Conservation (phyloP, 2,113 vertebrate genomes). For the Myocastor coypus region DNA sequence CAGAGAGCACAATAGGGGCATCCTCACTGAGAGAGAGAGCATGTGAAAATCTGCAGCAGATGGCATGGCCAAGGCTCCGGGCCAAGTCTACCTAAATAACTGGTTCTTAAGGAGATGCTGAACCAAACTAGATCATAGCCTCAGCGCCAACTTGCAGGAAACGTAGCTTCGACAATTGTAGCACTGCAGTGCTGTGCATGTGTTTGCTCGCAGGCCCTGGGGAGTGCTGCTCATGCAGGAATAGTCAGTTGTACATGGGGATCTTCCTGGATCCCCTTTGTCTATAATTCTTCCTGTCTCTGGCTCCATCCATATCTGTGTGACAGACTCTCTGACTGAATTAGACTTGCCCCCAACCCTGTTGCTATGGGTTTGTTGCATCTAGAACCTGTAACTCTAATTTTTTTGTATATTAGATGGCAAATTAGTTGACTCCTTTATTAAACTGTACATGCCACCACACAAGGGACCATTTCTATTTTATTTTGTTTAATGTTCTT, state of each 20-base stretch:
- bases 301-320: background rate
- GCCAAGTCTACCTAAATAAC: background rate
- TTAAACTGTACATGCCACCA: background rate
- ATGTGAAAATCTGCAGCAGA: background rate
- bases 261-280: background rate
- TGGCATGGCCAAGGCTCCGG: background rate
- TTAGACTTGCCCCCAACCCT: background rate
- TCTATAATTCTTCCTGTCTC: background rate
- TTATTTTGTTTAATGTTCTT: background rate
- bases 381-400: background rate
- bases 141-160: background rate
- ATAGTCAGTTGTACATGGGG: background rate
- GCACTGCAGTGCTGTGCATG: background rate
- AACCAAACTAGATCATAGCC: background rate
- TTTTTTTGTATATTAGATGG: background rate
- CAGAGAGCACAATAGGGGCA: background rate
- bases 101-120: background rate
- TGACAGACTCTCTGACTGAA: background rate
- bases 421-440: background rate
- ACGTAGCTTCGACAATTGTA: background rate
- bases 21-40: background rate
- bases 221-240: too few relatives aligned
- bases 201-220: background rate
- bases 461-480: background rate
- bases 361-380: background rate